A percentile compares a stretch with the other conserved stretches of the same genome.
phyloP scores from a whole-genome alignment of 2,113 vertebrate genomes.

The Hypanus sabinus region DNA sequence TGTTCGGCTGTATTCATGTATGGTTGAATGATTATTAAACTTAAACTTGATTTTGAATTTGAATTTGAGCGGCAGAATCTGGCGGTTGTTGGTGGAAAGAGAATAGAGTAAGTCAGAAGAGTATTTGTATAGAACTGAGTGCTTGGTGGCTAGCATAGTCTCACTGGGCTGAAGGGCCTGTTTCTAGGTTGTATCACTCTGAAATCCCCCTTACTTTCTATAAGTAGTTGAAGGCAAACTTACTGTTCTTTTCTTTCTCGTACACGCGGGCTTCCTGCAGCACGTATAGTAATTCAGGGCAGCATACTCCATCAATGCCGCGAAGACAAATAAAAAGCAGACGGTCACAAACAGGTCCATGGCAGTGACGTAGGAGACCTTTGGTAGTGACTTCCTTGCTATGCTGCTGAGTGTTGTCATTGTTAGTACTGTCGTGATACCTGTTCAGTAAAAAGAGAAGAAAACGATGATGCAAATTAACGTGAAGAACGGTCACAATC shows the following conservation, averaged over 20 bases:
- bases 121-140: too few species aligned
- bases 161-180: too few species aligned
- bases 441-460: constrained; percentile 51
- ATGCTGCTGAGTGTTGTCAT: constrained; percentile 95
- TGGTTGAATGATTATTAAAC: too few species aligned
- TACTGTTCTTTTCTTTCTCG: constrained; percentile 72
- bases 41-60: too few species aligned
- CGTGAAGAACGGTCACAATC: background rate
- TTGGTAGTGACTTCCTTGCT: constrained; percentile 81
- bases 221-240: constrained; percentile 41
- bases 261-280: constrained; percentile 57
- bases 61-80: too few species aligned
- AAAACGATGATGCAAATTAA: constrained; percentile 23
- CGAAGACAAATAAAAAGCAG: constrained; percentile 94
- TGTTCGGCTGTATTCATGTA: too few species aligned
- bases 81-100: too few species aligned
- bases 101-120: too few species aligned
- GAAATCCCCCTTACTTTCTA: too few species aligned
- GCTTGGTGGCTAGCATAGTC: too few species aligned
- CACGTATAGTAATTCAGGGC: constrained; percentile 90
- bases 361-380: constrained; percentile 89
- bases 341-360: constrained; percentile 97
- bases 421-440: constrained; percentile 90
- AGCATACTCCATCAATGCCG: constrained; percentile 92
- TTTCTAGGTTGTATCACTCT: too few species aligned